Conservation (phyloP, 2,888 invertebrate species). For the Temnothorax unifasciatus region DNA sequence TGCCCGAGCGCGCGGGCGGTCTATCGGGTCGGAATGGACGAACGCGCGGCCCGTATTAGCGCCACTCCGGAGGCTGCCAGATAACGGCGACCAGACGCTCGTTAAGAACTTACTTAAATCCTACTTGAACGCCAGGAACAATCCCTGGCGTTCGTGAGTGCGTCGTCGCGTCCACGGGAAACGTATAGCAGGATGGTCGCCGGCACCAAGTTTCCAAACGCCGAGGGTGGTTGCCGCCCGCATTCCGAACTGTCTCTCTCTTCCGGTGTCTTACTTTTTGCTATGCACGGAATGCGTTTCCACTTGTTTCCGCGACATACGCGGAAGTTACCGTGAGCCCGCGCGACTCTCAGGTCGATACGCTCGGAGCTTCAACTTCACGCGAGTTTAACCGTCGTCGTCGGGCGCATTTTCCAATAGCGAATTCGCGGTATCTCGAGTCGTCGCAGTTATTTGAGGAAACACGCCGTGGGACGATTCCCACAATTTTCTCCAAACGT, state of each 20-base stretch:
- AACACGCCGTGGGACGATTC: background rate
- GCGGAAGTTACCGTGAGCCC: conserved; percentile 10
- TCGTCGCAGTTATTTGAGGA: background rate
- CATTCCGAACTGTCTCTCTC: background rate
- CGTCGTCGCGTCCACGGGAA: conserved; percentile 48
- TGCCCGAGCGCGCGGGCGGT: conserved; percentile 40
- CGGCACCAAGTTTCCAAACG: conserved; percentile 38
- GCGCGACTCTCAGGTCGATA: conserved; percentile 30
- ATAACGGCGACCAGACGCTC: conserved; percentile 75
- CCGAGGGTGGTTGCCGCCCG: background rate
- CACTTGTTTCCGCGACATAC: background rate
- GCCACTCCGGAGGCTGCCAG: conserved; percentile 49
- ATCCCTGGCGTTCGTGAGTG: conserved; percentile 52
- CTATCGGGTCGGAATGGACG: conserved; percentile 65
- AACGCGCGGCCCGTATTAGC: conserved; percentile 66
- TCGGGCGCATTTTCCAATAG: background rate
- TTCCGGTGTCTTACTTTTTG: conserved; percentile 32
- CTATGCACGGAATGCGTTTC: conserved; percentile 45
- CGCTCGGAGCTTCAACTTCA: background rate
- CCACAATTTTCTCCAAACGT: background rate
- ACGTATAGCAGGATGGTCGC: conserved; percentile 4
- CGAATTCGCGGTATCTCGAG: background rate
- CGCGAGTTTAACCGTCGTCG: background rate
- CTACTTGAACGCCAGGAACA: conserved; percentile 66
- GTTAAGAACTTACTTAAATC: conserved; percentile 78